Evolutionary conservation across 2,113 vertebrate species (phyloP), one percentile per base, ranked within the genome.

Genomic region (Trematomus loennbergii): DNA sequence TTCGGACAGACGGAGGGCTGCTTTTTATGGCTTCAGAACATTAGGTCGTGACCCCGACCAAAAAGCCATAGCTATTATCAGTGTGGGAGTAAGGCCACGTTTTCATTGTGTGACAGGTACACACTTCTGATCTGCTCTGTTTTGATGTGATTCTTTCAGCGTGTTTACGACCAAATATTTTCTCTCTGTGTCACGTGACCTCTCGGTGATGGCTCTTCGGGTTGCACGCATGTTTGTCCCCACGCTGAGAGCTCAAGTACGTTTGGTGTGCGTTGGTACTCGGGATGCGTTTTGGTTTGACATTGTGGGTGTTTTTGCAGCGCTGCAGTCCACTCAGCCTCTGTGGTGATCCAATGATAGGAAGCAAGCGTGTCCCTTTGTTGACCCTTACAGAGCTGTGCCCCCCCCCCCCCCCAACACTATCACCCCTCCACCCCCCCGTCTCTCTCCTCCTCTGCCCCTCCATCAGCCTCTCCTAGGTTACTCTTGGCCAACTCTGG

Each of bases 341-440:
- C 69, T 76, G 87, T 76, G 79, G 85, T 75, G 83, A 93, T 91
- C 74, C 87, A 83, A 22, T 87, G 87, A 89, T 81, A 40, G 76
- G 88, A 91, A 76, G 88, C 87, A 71, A 0, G 12, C 45, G 65
- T 94, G 94, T 94, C 94, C 95, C 94, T 89, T 95, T 77, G 77
- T 89, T 95, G 94, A 95, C 95, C 94, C 89, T 91, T 55, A 60
- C 84, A 84, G 88, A 78, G 80, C 75, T 18, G 58, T 75, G 82
- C 81, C 81, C 84, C 82, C 69, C 40, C 18, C 69, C 55, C 3
- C 75, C 76, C 53, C 25, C n/a, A 18, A 78, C 79, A 29, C 79
- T 79, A 12, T 11, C 60, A 45, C 61, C 20, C 45, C 22, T 49
- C 86, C 58, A 7, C 77, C 78, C 65, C 48, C 25, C 67, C 46